Evolutionary conservation across 2,113 vertebrate genomes (phyloP).

Genomic region (Xenopus laevis): DNA sequence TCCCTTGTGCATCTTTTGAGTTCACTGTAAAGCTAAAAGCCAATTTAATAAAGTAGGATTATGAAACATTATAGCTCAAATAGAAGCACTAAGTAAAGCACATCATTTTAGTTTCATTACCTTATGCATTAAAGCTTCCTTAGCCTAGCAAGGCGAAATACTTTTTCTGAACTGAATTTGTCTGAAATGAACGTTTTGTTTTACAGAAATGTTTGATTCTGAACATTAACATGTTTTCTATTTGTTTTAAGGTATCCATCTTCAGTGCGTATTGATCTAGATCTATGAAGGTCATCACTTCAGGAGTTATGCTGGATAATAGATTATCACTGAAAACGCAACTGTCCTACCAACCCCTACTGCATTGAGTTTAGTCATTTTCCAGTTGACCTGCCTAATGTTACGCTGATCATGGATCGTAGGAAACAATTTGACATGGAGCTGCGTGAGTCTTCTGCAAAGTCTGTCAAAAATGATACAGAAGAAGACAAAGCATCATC

Average conservation of each 20-base stretch:
- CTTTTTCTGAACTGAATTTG: too few relatives aligned
- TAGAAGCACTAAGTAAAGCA: too few relatives aligned
- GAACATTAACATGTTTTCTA: too few relatives aligned
- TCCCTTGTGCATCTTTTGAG: too few relatives aligned
- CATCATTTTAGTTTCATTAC: too few relatives aligned
- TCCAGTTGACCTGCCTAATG: conserved; percentile 37
- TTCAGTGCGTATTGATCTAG: neutral
- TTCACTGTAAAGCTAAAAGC: too few relatives aligned
- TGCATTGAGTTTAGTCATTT: conserved; percentile 38
- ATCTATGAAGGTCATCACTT: neutral
- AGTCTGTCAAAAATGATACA: conserved; percentile 58
- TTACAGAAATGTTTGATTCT: too few relatives aligned
- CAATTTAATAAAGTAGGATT: too few relatives aligned
- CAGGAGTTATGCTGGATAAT: conserved; percentile 24
- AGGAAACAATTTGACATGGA: conserved; percentile 68
- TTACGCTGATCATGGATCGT: conserved; percentile 65
- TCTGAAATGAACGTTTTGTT: too few relatives aligned
- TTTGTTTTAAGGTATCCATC: conserved; percentile 5
- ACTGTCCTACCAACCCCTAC: conserved; percentile 31
- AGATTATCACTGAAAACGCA: conserved; percentile 50
- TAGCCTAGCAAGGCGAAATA: too few relatives aligned
- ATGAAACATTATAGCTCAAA: too few relatives aligned
- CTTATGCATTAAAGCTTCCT: too few relatives aligned
- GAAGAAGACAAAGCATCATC: conserved; percentile 69
- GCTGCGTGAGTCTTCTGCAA: conserved; percentile 63